Conservation (phyloP, 2,113 vertebrate genomes). For the Rhea americana region DNA sequence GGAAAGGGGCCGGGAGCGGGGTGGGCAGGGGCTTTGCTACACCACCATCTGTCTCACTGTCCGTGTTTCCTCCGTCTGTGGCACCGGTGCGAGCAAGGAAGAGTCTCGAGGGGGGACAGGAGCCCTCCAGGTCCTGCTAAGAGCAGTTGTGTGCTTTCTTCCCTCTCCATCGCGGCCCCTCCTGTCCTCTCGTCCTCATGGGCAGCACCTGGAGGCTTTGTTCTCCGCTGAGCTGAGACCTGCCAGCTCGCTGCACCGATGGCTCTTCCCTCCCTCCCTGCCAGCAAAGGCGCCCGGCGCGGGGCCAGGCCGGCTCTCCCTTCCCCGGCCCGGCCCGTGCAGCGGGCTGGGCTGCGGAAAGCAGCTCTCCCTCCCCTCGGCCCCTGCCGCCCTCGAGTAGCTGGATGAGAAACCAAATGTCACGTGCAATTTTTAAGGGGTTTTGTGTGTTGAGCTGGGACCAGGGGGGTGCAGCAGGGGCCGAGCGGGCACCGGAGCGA, state of each 20-base stretch:
- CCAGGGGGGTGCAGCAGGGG: background rate
- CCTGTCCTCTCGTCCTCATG: accelerated
- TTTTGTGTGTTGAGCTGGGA: background rate
- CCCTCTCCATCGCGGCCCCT: background rate
- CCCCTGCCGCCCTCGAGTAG: background rate
- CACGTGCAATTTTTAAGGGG: background rate
- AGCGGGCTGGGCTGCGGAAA: background rate
- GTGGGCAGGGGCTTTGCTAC: background rate
- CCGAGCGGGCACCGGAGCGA: background rate
- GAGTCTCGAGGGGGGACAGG: background rate
- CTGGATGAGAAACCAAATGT: background rate
- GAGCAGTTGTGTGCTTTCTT: background rate
- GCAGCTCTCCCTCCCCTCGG: background rate
- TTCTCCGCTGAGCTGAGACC: background rate
- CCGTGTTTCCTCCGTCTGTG: background rate
- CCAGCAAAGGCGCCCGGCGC: background rate
- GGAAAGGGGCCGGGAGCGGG: background rate
- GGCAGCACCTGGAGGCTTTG: background rate
- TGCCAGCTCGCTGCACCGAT: background rate
- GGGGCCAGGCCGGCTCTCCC: background rate
- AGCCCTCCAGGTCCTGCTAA: background rate
- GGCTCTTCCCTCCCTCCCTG: background rate
- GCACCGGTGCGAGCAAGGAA: background rate
- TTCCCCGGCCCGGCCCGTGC: too few species aligned
- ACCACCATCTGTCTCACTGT: background rate